phyloP scores from a whole-genome alignment of 1,140 invertebrate genomes.

The Cotesia glomerata region DNA sequence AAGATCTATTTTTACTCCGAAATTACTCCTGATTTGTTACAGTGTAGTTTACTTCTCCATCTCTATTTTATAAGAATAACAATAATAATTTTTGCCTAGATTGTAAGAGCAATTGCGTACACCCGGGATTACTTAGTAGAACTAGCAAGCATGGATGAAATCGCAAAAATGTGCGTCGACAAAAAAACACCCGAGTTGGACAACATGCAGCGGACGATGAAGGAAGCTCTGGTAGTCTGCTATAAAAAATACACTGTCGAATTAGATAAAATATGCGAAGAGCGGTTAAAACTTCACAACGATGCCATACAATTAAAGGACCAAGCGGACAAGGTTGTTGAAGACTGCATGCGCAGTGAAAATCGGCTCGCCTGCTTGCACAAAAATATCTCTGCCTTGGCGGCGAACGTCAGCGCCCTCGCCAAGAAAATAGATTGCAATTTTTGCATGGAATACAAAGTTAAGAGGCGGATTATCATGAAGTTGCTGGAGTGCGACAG shows the following conservation, averaged over 20 bases:
- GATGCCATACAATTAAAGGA: slow-evolving; percentile 39
- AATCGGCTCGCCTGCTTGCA: slow-evolving; percentile 38
- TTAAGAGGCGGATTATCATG: background rate
- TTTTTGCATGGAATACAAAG: slow-evolving; percentile 20
- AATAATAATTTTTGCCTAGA: background rate
- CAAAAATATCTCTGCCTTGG: slow-evolving; percentile 29
- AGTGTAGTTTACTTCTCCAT: no score
- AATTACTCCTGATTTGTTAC: no score
- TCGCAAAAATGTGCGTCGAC: slow-evolving; percentile 30
- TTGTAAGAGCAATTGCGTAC: slow-evolving; percentile 20
- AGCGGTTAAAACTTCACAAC: slow-evolving; percentile 38
- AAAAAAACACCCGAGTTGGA: slow-evolving; percentile 28
- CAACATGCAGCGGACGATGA: slow-evolving; percentile 34
- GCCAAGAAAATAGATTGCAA: slow-evolving; percentile 34
- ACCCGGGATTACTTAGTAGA: slow-evolving; percentile 26
- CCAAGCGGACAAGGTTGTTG: slow-evolving; percentile 39
- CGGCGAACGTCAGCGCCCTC: slow-evolving; percentile 34
- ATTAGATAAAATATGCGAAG: slow-evolving; percentile 36
- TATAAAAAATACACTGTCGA: slow-evolving; percentile 41
- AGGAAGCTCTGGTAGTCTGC: slow-evolving; percentile 39
- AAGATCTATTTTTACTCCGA: no score
- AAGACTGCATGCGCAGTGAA: slow-evolving; percentile 33
- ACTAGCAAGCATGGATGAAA: slow-evolving; percentile 32
- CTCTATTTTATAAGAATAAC: no score
- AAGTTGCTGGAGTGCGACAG: slow-evolving; percentile 37